Conservation (phyloP, 2,113 vertebrate species). For the Gymnocephalus cernua region DNA sequence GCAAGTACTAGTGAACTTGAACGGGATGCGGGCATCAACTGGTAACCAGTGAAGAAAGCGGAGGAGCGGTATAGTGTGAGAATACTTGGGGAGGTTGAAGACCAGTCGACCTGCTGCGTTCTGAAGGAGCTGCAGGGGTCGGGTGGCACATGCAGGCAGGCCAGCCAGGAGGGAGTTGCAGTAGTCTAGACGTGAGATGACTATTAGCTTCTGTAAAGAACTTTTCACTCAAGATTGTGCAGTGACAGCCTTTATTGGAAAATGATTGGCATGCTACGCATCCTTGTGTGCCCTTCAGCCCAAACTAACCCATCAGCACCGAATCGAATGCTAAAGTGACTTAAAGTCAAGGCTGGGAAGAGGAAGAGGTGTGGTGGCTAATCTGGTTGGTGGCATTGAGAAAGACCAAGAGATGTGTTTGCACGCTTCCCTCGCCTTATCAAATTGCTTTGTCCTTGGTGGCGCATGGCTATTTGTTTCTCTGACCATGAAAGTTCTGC, state of each 20-base stretch:
- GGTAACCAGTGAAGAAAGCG: no score
- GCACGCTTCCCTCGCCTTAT: slow-evolving; percentile 8
- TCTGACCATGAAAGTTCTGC: slow-evolving; percentile 41
- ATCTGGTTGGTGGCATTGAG: slow-evolving; percentile 35
- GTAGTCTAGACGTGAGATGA: no score
- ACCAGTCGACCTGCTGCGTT: no score
- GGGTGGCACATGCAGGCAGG: no score
- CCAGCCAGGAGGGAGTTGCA: no score
- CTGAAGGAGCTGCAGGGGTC: no score
- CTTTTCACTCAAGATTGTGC: slow-evolving; percentile 30
- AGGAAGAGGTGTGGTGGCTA: slow-evolving; percentile 13
- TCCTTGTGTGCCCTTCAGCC: slow-evolving; percentile 34
- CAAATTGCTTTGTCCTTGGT: slow-evolving; percentile 60
- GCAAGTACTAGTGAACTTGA: no score
- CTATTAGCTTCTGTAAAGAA: slow-evolving; percentile 28
- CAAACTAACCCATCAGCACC: slow-evolving; percentile 36
- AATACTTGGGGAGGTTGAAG: no score
- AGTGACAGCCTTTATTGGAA: slow-evolving; percentile 50
- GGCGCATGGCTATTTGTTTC: slow-evolving; percentile 51
- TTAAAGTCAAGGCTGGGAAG: slow-evolving; percentile 8
- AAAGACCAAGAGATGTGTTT: slow-evolving; percentile 32
- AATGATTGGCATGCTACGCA: slow-evolving; percentile 45
- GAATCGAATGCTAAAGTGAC: slow-evolving; percentile 37
- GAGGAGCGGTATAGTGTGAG: no score
- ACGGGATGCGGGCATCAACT: no score